Evolutionary conservation across 2,797 vertebrate genomes (phyloP), one percentile per base, ranked within the genome.

Genomic region (Taenioides sp.): DNA sequence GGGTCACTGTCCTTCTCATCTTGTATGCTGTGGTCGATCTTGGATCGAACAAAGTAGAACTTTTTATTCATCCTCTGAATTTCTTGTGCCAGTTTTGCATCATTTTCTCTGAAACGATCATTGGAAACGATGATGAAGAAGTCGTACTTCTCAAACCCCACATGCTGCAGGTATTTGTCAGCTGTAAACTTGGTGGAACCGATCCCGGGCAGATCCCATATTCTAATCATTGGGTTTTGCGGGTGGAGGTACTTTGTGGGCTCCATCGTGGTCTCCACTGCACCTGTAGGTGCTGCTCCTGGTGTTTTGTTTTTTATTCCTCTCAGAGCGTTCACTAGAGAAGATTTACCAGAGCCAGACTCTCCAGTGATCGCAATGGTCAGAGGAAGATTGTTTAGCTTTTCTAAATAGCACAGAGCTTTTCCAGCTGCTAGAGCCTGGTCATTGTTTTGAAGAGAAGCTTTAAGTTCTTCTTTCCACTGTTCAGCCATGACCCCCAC

Each of bases 161-260:
- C 14, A 2, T 49, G 0, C 14, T 50, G 2, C 16, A 50, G 17
- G 49, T 50, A 50, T 6, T 4, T 6, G 5, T 61, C 70, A 92
- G 65, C 66, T 65, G 22, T 88, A 77, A 0, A 91, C 90, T 76
- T 88, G 0, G 80, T 86, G 5, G 82, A 89, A 1, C 94, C 92
- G 0, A 89, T 83, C 3, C 93, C 94, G 0, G 94, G 94, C 18
- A 96, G 85, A 69, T 95, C 94, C 94, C 94, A 95, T 4, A 95
- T 25, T 3, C 40, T 86, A 23, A 95, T 87, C 0, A 84, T 88
- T 0, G 91, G 77, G 18, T 89, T 79, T 23, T 81, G 82, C 0
- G 92, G 94, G 76, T 93, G 91, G 0, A 72, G 63, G 63, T 94
- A 95, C 14, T 23, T 0, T 9, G 2, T 74, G 1, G 43, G 62